These are phyloP conservation scores for Fragum fragum DNA, from an alignment of 2,888 invertebrate species.

Conservation along the genomic window DNA sequence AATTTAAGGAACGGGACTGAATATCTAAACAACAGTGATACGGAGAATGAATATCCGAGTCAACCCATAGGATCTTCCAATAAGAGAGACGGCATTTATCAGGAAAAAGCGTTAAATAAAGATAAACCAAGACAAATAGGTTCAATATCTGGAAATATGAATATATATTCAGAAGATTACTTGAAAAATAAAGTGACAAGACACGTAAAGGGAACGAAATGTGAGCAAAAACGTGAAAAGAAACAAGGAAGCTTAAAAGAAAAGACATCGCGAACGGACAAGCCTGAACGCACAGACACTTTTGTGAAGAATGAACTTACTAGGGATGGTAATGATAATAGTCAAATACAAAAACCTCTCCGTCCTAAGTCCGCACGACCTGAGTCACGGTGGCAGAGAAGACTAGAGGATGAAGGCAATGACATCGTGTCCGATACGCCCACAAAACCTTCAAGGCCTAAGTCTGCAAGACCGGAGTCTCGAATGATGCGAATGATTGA, in stretches of 20 bases:
- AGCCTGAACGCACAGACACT: not conserved
- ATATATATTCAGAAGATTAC: not conserved
- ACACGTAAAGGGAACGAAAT: not conserved
- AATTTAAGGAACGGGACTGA: not conserved
- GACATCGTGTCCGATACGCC: not conserved
- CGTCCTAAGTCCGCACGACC: conserved; percentile 63
- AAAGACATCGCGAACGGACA: not conserved
- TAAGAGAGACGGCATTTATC: not conserved
- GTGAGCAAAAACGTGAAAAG: not conserved
- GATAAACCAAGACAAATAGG: conserved; percentile 10
- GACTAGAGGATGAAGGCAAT: conserved; percentile 4
- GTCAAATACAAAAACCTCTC: not conserved
- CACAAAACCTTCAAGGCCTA: not conserved
- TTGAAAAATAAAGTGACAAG: not conserved
- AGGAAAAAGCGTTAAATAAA: not conserved
- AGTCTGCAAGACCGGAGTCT: conserved; percentile 47
- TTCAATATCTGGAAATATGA: conserved; percentile 2
- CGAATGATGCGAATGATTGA: conserved; percentile 36
- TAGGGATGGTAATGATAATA: not conserved
- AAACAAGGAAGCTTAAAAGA: not conserved
- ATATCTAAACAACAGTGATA: conserved; percentile 6
- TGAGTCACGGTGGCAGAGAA: conserved; percentile 57
- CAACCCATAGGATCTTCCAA: not conserved
- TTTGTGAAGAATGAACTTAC: not conserved
- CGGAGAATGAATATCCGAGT: conserved; percentile 14